Conservation (phyloP, 2,113 vertebrate genomes). For the Takifugu bimaculatus region DNA sequence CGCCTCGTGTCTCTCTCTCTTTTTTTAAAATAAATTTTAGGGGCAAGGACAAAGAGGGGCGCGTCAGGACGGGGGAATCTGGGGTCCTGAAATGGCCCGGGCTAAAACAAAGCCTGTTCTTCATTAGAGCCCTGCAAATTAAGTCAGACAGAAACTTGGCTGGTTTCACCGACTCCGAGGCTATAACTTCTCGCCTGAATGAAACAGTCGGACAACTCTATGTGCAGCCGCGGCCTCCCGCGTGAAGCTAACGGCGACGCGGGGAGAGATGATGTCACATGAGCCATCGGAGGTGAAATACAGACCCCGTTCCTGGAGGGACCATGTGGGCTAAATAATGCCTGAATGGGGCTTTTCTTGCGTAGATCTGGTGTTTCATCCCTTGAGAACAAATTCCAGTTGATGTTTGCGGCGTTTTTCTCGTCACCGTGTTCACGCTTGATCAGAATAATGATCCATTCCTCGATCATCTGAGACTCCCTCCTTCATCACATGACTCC, state of each 20-base stretch:
- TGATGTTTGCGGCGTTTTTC: no score
- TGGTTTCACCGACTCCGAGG: not conserved
- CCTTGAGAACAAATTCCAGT: no score
- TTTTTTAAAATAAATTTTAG: not conserved
- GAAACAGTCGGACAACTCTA: constrained; percentile 1
- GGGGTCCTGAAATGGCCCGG: constrained; percentile 21
- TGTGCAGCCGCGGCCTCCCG: not conserved
- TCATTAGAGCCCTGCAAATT: constrained; percentile 29
- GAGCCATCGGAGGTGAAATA: constrained; percentile 31
- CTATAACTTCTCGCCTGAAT: not conserved
- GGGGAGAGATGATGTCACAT: constrained; percentile 23
- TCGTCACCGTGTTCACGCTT: no score
- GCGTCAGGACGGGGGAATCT: constrained; percentile 31
- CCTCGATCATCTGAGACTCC: no score
- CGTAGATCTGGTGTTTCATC: no score
- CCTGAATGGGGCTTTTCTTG: constrained; percentile 9
- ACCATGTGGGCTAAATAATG: constrained; percentile 23
- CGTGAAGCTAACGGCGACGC: constrained; percentile 15
- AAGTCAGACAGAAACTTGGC: constrained; percentile 19
- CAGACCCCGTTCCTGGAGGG: not conserved
- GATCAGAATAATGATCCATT: no score
- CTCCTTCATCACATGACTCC: no score
- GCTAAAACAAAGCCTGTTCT: constrained; percentile 27
- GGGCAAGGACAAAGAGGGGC: constrained; percentile 37
- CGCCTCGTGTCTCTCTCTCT: not conserved